Evolutionary conservation across 2,888 invertebrate genomes (phyloP).

Genomic region (Eupithecia subumbrata): DNA sequence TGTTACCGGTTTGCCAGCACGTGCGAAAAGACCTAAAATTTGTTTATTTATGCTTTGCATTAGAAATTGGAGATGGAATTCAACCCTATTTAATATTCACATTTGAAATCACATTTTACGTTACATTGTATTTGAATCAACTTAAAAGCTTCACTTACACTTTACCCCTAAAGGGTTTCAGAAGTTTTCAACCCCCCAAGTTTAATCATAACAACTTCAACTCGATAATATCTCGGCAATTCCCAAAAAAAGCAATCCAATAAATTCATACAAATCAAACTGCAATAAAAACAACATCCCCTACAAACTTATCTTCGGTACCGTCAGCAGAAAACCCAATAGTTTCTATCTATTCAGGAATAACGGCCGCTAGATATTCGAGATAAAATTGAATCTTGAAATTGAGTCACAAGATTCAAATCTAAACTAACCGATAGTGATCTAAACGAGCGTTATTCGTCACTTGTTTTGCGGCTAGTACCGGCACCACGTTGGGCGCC

Average conservation of each 20-base stretch:
- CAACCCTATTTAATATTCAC: not conserved
- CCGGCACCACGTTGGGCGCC: constrained; percentile 64
- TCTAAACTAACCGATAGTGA: constrained; percentile 1
- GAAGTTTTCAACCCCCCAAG: constrained; percentile 20
- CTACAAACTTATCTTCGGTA: constrained; percentile 31
- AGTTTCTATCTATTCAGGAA: not conserved
- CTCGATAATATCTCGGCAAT: constrained; percentile 28
- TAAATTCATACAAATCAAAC: constrained; percentile 70
- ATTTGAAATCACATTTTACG: constrained; percentile 10
- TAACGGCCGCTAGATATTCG: not conserved
- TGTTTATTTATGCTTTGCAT: not conserved
- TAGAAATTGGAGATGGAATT: not conserved
- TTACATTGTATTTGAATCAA: not conserved
- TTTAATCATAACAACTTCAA: constrained; percentile 29
- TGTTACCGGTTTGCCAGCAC: not conserved
- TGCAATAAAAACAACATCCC: constrained; percentile 54
- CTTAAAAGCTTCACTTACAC: not conserved
- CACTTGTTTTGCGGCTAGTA: constrained; percentile 25
- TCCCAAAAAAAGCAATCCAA: constrained; percentile 53
- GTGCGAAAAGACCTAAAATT: not conserved
- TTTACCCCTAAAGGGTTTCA: constrained; percentile 7
- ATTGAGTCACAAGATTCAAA: constrained; percentile 1
- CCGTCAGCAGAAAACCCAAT: constrained; percentile 20
- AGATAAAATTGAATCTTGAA: constrained; percentile 10
- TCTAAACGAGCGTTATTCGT: constrained; percentile 7